phyloP scores from a whole-genome alignment of 2,888 invertebrate species.

The Heliconius hortense region DNA sequence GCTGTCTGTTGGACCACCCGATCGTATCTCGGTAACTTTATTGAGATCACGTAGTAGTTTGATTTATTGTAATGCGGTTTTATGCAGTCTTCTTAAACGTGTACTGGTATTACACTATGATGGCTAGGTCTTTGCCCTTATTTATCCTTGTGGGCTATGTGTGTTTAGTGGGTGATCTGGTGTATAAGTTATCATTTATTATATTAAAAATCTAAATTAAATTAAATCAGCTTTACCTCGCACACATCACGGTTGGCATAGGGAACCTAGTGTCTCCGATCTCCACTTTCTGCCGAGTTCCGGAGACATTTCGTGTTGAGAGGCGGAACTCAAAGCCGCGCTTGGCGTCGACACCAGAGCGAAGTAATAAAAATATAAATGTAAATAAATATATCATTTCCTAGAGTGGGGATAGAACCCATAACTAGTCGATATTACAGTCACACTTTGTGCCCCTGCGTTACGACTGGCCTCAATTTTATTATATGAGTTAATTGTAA shows the following conservation, averaged over 20 bases:
- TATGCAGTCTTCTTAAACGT: slow-evolving; percentile 24
- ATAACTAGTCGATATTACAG: too few species aligned
- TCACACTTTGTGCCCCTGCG: too few species aligned
- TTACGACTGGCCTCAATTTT: not conserved
- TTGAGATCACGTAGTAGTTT: slow-evolving; percentile 40
- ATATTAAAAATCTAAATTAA: not conserved
- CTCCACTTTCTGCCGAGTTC: too few species aligned
- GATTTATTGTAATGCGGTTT: slow-evolving; percentile 36
- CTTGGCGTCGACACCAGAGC: too few species aligned
- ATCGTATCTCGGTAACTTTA: slow-evolving; percentile 36
- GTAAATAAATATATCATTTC: too few species aligned
- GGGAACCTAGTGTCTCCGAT: too few species aligned
- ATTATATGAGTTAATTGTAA: not conserved
- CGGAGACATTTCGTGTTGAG: too few species aligned
- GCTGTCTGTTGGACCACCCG: slow-evolving; percentile 33
- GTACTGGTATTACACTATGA: slow-evolving; percentile 21
- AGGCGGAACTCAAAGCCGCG: too few species aligned
- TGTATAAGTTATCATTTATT: slow-evolving; percentile 1
- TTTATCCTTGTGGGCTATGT: slow-evolving; percentile 17
- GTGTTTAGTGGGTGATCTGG: not conserved
- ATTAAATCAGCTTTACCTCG: too few species aligned
- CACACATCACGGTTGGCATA: too few species aligned
- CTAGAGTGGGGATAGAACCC: too few species aligned
- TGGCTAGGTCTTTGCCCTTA: slow-evolving; percentile 28
- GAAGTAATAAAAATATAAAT: too few species aligned